phyloP scores from a whole-genome alignment of 1,140 invertebrate genomes.

The Brachionus rotundiformis region DNA sequence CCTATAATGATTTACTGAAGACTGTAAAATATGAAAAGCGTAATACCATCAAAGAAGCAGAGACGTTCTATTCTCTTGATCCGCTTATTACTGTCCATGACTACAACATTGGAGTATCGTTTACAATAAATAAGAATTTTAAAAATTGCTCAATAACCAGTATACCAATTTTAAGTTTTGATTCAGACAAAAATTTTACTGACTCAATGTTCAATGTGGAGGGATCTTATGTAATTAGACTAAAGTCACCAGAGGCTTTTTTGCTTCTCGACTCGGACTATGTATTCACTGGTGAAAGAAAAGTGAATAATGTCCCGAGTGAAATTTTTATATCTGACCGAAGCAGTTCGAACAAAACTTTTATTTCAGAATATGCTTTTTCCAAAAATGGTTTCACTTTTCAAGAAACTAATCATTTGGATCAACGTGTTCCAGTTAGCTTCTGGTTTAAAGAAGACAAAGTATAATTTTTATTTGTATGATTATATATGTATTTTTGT shows the following conservation, averaged over 20 bases:
- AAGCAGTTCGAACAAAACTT: neutral
- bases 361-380: conserved; percentile 32
- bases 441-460: conserved; percentile 9
- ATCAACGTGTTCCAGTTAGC: conserved; percentile 29
- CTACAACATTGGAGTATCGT: conserved; percentile 35
- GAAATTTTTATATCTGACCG: conserved; percentile 39
- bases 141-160: conserved; percentile 30
- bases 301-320: conserved; percentile 30
- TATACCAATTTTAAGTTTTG: conserved; percentile 8
- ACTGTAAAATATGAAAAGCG: neutral
- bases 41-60: neutral
- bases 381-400: neutral
- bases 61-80: conserved; percentile 12
- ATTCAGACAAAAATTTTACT: conserved; percentile 25
- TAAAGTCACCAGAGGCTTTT: conserved; percentile 44
- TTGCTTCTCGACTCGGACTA: conserved; percentile 44
- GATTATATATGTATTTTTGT: no score
- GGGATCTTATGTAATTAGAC: conserved; percentile 23
- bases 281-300: conserved; percentile 17
- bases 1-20: neutral
- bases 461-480: neutral
- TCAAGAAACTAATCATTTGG: conserved; percentile 1
- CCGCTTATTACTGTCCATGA: conserved; percentile 12
- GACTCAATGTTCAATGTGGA: neutral
- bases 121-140: neutral